A percentile compares a stretch with the other conserved stretches of the same genome.
These are phyloP conservation scores for Paratilapia polleni DNA, from an alignment of 2,113 vertebrate species.

Conservation along the genomic window DNA sequence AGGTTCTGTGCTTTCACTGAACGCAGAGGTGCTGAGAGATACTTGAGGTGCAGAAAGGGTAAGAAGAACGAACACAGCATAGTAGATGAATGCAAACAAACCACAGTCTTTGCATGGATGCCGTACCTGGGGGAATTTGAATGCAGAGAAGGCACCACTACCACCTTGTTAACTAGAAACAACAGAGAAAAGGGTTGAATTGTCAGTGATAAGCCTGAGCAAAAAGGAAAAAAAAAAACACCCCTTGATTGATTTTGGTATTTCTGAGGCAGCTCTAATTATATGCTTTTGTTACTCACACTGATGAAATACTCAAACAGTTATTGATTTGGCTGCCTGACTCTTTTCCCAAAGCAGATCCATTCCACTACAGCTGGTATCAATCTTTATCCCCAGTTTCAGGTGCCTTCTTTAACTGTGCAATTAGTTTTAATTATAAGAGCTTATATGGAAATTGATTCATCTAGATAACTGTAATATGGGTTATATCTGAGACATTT, in stretches of 20 bases:
- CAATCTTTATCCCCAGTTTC: slow-evolving; percentile 61
- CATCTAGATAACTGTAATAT: slow-evolving; percentile 32
- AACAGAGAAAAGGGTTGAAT: slow-evolving; percentile 35
- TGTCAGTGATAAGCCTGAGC: slow-evolving; percentile 12
- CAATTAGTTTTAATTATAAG: slow-evolving; percentile 72
- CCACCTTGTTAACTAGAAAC: slow-evolving; percentile 52
- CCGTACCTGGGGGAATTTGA: neutral
- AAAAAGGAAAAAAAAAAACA: neutral
- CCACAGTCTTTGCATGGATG: neutral
- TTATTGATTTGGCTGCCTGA: slow-evolving; percentile 63
- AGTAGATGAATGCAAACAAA: slow-evolving; percentile 30
- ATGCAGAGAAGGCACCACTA: slow-evolving; percentile 17
- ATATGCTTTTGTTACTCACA: slow-evolving; percentile 65
- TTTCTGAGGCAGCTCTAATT: slow-evolving; percentile 68
- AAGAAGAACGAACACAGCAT: neutral
- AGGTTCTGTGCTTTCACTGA: slow-evolving; percentile 9
- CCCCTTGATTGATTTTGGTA: slow-evolving; percentile 63
- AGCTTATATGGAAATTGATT: slow-evolving; percentile 64
- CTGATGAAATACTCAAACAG: slow-evolving; percentile 67
- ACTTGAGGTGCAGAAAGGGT: slow-evolving; percentile 18
- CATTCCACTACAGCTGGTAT: slow-evolving; percentile 49
- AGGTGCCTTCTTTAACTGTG: slow-evolving; percentile 46
- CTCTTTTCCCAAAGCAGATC: slow-evolving; percentile 54
- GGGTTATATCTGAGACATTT: neutral
- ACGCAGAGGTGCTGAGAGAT: slow-evolving; percentile 7